phyloP scores from a whole-genome alignment of 2,888 invertebrate species.

The Drosophila anomelani region DNA sequence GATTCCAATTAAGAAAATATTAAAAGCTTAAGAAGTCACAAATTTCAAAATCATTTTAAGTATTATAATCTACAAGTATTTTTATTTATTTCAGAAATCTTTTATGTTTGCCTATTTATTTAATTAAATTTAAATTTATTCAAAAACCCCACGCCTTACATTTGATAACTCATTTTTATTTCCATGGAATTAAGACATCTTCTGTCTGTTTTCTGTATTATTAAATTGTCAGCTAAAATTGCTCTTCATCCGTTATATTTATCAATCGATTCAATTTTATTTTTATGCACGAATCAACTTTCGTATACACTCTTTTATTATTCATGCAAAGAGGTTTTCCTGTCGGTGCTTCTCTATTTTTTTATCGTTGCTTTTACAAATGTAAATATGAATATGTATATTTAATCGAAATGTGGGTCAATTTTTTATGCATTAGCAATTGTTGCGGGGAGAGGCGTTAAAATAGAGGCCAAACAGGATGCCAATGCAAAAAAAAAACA shows the following conservation, averaged over 20 bases:
- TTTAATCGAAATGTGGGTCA: slow-evolving; percentile 72
- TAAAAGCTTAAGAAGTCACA: background rate
- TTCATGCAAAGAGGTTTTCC: slow-evolving; percentile 64
- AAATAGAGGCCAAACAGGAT: background rate
- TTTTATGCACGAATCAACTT: slow-evolving; percentile 36
- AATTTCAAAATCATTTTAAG: background rate
- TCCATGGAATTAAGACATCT: background rate
- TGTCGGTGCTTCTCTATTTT: slow-evolving; percentile 17
- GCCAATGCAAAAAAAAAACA: background rate
- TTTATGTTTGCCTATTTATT: background rate
- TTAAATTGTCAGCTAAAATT: slow-evolving; percentile 71
- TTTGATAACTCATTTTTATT: background rate
- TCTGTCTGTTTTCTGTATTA: background rate
- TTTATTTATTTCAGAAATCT: background rate
- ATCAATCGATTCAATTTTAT: slow-evolving; percentile 65
- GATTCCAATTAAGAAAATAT: background rate
- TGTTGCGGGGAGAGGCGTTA: slow-evolving; percentile 26
- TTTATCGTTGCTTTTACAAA: slow-evolving; percentile 58
- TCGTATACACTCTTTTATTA: slow-evolving; percentile 40
- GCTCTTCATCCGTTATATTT: slow-evolving; percentile 57
- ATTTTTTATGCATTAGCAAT: slow-evolving; percentile 68
- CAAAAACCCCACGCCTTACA: background rate
- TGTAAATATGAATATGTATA: slow-evolving; percentile 63
- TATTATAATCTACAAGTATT: too few species aligned
- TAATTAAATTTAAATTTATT: background rate